Percentiles rank a stretch among this genome's conserved stretches.
Evolutionary conservation across 2,797 vertebrate species (phyloP).

Genomic region (Gymnoscopelus braueri): DNA sequence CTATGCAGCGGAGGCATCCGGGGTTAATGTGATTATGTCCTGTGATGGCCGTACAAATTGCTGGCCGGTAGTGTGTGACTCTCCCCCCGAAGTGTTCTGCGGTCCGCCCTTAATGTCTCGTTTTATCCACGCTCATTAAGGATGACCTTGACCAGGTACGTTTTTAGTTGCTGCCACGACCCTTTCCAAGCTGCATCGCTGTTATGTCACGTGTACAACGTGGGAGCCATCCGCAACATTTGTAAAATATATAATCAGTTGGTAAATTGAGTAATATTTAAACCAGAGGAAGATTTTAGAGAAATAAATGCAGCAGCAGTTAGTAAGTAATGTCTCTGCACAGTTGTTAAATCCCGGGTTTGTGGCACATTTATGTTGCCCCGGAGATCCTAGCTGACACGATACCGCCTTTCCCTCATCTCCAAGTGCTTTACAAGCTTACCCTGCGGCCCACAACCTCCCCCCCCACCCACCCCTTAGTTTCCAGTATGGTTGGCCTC

Average conservation of each 20-base stretch:
- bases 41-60: conserved; percentile 70
- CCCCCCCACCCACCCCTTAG: conserved; percentile 28
- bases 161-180: conserved; percentile 42
- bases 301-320: conserved; percentile 61
- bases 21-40: conserved; percentile 75
- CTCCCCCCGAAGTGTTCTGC: conserved; percentile 55
- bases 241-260: conserved; percentile 33
- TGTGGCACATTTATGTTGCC: conserved; percentile 74
- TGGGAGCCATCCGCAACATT: conserved; percentile 37
- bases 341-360: conserved; percentile 73
- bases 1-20: conserved; percentile 55
- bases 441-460: conserved; percentile 4
- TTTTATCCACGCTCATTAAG: conserved; percentile 62
- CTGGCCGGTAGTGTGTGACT: conserved; percentile 64
- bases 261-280: conserved; percentile 56
- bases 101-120: conserved; percentile 59
- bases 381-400: conserved; percentile 57
- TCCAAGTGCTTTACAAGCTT: conserved; percentile 56
- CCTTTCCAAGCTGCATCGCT: conserved; percentile 45
- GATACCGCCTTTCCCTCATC: conserved; percentile 62
- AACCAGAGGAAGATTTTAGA: conserved; percentile 55
- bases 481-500: conserved; percentile 67
- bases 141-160: conserved; percentile 60
- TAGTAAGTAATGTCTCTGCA: conserved; percentile 62
- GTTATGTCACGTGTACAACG: conserved; percentile 41